Conservation (phyloP, 2,113 vertebrate genomes). For the Rutilus rutilus region DNA sequence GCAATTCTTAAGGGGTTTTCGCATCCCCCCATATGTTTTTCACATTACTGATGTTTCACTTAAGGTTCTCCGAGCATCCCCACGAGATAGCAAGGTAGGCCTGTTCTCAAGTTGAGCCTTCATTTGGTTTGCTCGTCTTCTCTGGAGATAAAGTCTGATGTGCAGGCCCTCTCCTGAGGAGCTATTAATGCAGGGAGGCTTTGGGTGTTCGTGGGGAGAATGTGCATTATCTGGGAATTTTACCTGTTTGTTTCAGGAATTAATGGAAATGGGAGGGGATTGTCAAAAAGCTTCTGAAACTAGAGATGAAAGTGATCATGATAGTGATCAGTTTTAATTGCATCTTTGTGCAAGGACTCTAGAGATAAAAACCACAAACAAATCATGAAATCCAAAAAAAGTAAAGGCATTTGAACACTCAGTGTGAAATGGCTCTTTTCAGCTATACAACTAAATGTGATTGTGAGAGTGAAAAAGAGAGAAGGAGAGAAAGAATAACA, state of each 20-base stretch:
- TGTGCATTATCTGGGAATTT: slow-evolving; percentile 58
- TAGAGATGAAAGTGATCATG: neutral
- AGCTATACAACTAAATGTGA: neutral
- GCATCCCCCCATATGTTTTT: slow-evolving; percentile 79
- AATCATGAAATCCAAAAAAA: neutral
- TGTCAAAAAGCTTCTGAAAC: slow-evolving; percentile 43
- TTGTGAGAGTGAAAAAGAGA: slow-evolving; percentile 3
- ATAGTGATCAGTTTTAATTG: slow-evolving; percentile 15
- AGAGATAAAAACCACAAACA: neutral
- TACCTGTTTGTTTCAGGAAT: slow-evolving; percentile 67
- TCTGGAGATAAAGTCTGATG: slow-evolving; percentile 77
- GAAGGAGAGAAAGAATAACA: neutral
- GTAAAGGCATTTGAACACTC: neutral
- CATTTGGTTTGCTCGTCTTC: slow-evolving; percentile 75
- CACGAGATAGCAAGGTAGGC: slow-evolving; percentile 70
- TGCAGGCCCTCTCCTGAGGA: slow-evolving; percentile 74
- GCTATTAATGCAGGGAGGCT: slow-evolving; percentile 75
- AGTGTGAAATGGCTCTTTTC: neutral
- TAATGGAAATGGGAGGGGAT: slow-evolving; percentile 60
- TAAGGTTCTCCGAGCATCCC: slow-evolving; percentile 77
- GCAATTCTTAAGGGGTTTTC: slow-evolving; percentile 74
- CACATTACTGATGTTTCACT: slow-evolving; percentile 79
- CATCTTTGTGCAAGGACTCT: slow-evolving; percentile 10
- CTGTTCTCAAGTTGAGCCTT: slow-evolving; percentile 78
- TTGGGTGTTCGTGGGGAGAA: slow-evolving; percentile 59